Evolutionary conservation across 2,797 vertebrate genomes (phyloP), one percentile per base, ranked within the genome.

Genomic region (Potorous gilbertii): DNA sequence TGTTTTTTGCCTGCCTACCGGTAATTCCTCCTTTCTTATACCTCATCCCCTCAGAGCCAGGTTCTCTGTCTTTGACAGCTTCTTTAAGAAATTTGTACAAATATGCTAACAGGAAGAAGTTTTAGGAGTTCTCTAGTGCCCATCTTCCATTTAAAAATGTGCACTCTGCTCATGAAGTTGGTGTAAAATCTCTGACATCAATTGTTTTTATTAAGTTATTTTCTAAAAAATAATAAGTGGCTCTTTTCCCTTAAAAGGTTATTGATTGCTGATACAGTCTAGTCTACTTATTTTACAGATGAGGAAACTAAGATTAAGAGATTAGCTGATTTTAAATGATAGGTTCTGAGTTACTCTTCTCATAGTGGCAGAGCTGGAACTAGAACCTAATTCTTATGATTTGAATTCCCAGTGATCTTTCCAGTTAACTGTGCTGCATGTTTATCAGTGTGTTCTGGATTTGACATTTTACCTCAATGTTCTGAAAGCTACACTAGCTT

Each of bases 381-480:
- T 40, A 87, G 24, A 46, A 87, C 40, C 74, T 81, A 81, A 81
- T 87, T 87, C 74, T 50, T 40, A 87, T 87, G 40, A 87, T 13
- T 87, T 50, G 74, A 87, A 50, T 46, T 87, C 24, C 31, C 74
- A 50, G 40, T 87, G 74, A 27, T 81, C 74, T 46, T 46, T 81
- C 13, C 74, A 81, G 2, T 81, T 8, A 81, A 3, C 74, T 10
- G 40, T 87, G 74, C 24, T 87, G 21, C 40, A 87, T 87, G 40
- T 87, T 87, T 87, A 87, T 21, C 40, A 46, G 10, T 55, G 90
- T 4, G 89, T 40, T 95, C 46, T 94, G 91, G 62, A 87, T 95
- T 94, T 55, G 93, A 74, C 90, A 94, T 21, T 93, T 96, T 93
- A 94, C 90, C 87, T 94, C 29, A 2, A 0, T 92, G 87, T 40